Base-by-base conservation (phyloP, 2,797 vertebrate genomes). In the Otolemur crassicaudatus region DNA sequence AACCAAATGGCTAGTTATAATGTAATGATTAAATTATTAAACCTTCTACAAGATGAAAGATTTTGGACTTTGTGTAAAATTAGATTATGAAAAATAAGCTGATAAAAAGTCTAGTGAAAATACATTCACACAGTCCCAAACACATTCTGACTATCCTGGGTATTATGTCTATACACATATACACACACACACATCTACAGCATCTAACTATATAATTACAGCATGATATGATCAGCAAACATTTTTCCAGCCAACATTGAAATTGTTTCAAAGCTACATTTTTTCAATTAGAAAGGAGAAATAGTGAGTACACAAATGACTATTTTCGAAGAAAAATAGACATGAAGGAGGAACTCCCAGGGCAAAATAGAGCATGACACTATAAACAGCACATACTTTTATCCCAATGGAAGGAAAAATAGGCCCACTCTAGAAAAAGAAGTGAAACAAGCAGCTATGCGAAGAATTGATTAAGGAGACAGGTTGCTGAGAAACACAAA, bases 31-130 rank as follows among this genome's bases (percentile, higher is more conserved):
- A 34, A 65, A 63, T 22, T 19, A 69, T 22, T 83, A 29, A 40
- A 61, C 0, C 11, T 61, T 61, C 82, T 53, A 49, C 17, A 27
- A 67, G 0, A 34, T 46, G 23, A 9, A 70, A 60, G 85, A 77
- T 46, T 69, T 93, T 46, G 20, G 19, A 53, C n/a, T 76, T 94
- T 20, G 63, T 75, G 92, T 73, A 97, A 89, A 96, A 65, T 53
- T 53, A 73, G 63, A 29, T 82, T 23, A 37, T 60, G 49, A n/a
- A 90, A 84, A 90, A 77, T 49, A 84, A 82, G 23, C 43, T 70
- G 86, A 43, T 86, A 85, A 37, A 73, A 63, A 76, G 9, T 34
- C 76, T 40, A 65, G 14, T 65, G 23, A 83, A 94, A 80, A 75
- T 58, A 46, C 40, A 53, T 53, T 53, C 49, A 53, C 14, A 9